Evolutionary conservation across 2,797 vertebrate species (phyloP), one percentile per base, ranked within the genome.

Genomic region (Moxostoma hubbsi): DNA sequence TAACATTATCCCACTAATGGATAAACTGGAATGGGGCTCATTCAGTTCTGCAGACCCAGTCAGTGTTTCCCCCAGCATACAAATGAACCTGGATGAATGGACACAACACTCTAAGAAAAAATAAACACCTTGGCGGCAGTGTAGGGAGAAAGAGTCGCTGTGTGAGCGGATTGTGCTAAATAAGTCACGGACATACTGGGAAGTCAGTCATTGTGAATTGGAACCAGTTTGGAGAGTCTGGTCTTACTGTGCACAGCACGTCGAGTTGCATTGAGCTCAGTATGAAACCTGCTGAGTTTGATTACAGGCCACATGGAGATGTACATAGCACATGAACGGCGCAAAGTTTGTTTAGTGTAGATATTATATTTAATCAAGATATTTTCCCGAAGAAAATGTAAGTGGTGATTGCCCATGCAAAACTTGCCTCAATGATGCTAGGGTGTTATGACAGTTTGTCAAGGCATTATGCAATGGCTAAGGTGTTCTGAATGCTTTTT

Each of bases 41-140:
- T 92, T 93, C 92, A 91, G 88, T 84, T 85, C 84, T 66, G 88
- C 84, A 84, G 89, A 89, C 88, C 90, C 70, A 75, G 89, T 89
- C 73, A 84, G 85, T 55, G 77, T 47, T 83, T 89, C 89, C 87
- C 36, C 12, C 85, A 49, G 91, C 90, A 93, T 93, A 93, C 92
- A 92, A 93, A 94, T 93, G 89, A 93, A 85, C 87, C 9, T 67
- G 58, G 47, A 88, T 92, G 91, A 93, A 93, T 91, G 82, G 91
- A 89, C 88, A 88, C 87, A 89, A 92, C 89, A 88, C 90, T 90
- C 81, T 54, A 87, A 86, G 86, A 88, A 90, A 90, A 81, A 89
- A 68, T 63, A 80, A 77, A 73, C 85, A 91, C 88, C 88, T 90
- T 86, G 86, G 86, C 89, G 69, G 85, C 75, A 71, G 68, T 77